Percentiles rank a stretch among this genome's conserved stretches.
Conservation (phyloP, 2,888 invertebrate species). For the Drosophila robusta region DNA sequence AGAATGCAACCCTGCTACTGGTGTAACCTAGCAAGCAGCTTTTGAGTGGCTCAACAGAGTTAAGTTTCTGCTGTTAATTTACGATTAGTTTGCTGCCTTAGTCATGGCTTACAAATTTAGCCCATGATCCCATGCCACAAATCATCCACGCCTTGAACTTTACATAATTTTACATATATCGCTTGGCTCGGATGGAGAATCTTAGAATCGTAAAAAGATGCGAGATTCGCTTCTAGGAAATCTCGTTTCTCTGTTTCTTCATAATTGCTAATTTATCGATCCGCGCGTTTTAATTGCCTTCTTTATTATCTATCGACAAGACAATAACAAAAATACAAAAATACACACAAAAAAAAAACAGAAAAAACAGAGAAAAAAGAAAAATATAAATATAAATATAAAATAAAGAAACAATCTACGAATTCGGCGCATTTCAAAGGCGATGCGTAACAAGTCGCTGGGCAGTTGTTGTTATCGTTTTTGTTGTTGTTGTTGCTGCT, state of each 20-base stretch:
- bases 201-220: neutral
- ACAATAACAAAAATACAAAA: slow-evolving; percentile 12
- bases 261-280: slow-evolving; percentile 62
- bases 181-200: neutral
- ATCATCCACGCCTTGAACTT: slow-evolving; percentile 41
- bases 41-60: neutral
- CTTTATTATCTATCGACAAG: slow-evolving; percentile 47
- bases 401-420: slow-evolving; percentile 26
- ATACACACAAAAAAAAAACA: neutral
- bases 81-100: slow-evolving; percentile 23
- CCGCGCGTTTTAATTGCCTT: slow-evolving; percentile 55
- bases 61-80: slow-evolving; percentile 1
- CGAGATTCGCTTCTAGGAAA: neutral
- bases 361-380: neutral
- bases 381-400: neutral
- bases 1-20: neutral
- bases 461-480: slow-evolving; percentile 10
- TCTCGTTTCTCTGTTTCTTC: slow-evolving; percentile 15
- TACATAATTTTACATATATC: slow-evolving; percentile 46
- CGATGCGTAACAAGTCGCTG: slow-evolving; percentile 54
- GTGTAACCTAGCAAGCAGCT: slow-evolving; percentile 6
- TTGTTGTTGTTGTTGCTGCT: neutral
- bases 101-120: slow-evolving; percentile 45
- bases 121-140: slow-evolving; percentile 49
- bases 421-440: slow-evolving; percentile 54